Base-by-base conservation (phyloP, 1,140 invertebrate species). In the Grapholita molesta region DNA sequence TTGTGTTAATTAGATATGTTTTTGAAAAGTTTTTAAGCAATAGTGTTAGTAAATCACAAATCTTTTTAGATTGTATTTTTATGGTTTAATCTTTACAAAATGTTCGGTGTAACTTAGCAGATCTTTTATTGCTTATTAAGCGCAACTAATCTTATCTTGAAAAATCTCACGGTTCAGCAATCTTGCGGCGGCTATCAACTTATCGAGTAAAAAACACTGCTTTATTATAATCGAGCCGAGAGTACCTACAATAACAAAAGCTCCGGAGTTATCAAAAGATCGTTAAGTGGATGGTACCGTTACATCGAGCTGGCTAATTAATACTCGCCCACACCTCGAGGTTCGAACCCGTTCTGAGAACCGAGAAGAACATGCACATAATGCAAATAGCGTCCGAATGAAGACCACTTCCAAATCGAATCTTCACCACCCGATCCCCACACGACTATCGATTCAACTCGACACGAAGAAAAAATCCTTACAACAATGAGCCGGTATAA, bases 401-500 rank as follows among this genome's bases (percentile, higher is more conserved):
- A 78, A 21, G 42, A 8, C n/a, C 42, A 18, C n/a, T 48, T 48
- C n/a, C 83, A 69, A 70, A 74, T 71, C 70, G 68, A 71, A 72
- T 70, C 69, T 76, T 71, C 70, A 68, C 57, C 24, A 9, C 73
- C 78, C 83, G 73, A 80, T 78, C 76, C 70, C 70, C 68, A 83
- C 79, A 65, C 72, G 79, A 78, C 86, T 84, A 89, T 89, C 85
- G 89, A 91, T 89, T 87, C 73, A 89, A 85, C 85, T 86, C 70
- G 70, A 84, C 81, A 86, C 80, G 75, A 75, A 78, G 83, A 89
- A 90, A 89, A 82, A 90, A 89, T 87, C 80, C 85, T 89, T 87
- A 87, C 81, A 90, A 89, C 88, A 90, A 91, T 91, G 85, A 88
- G 78, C 79, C 83, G 83, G 83, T 89, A 86, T 89, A 85, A 91